Evolutionary conservation across 2,113 vertebrate genomes (phyloP).

Genomic region (Salvelinus alpinus): DNA sequence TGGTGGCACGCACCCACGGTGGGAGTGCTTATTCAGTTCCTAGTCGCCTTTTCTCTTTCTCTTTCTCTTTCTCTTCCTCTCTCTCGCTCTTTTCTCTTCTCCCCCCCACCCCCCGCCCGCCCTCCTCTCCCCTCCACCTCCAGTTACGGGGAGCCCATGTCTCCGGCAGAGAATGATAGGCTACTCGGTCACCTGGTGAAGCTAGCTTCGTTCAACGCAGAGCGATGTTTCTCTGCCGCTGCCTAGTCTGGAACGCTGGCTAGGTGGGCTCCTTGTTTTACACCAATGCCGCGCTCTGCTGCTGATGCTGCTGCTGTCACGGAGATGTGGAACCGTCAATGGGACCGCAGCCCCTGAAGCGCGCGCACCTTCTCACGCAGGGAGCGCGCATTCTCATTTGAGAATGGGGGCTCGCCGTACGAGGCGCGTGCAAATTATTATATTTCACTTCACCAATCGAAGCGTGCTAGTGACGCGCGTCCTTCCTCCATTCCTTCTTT

Average conservation of each 20-base stretch:
- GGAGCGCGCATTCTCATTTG: conserved; percentile 76
- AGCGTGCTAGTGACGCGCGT: conserved; percentile 27
- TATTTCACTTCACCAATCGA: neutral
- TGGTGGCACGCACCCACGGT: conserved; percentile 79
- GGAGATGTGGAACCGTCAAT: conserved; percentile 81
- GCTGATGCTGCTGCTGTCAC: conserved; percentile 77
- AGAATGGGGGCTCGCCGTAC: conserved; percentile 72
- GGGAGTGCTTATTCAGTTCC: conserved; percentile 62
- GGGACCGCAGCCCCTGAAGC: conserved; percentile 82
- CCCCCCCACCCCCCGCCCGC: conserved; percentile 60
- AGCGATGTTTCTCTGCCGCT: conserved; percentile 36
- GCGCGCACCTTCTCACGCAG: conserved; percentile 69
- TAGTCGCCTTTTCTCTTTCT: conserved; percentile 52
- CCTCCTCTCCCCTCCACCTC: conserved; percentile 73
- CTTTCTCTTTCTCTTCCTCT: conserved; percentile 47
- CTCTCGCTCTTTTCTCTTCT: conserved; percentile 67
- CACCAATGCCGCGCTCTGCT: conserved; percentile 45
- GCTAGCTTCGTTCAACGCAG: conserved; percentile 44
- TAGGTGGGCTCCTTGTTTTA: conserved; percentile 68
- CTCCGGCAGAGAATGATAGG: conserved; percentile 63
- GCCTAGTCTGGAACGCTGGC: conserved; percentile 38
- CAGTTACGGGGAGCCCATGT: conserved; percentile 80
- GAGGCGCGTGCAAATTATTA: conserved; percentile 58
- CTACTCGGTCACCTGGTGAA: conserved; percentile 39
- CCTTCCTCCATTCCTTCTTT: conserved; percentile 14